phyloP scores from a whole-genome alignment of 1,140 invertebrate species.

The Drosophila seguyi region DNA sequence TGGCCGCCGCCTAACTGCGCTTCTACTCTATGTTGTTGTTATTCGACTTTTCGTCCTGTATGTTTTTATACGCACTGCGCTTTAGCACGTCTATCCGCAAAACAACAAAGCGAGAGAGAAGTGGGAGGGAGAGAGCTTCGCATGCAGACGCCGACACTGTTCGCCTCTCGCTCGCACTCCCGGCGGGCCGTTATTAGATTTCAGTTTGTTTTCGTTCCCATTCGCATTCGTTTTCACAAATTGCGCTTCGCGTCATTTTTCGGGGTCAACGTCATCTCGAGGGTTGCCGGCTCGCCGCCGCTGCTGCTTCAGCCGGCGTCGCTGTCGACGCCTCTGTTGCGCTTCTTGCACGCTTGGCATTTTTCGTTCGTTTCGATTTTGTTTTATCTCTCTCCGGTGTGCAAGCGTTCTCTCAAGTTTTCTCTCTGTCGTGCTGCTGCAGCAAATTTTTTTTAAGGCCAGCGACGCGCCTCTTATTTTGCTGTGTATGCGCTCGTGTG shows the following conservation, averaged over 20 bases:
- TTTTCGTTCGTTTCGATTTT: slow-evolving; percentile 55
- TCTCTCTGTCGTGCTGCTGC: slow-evolving; percentile 42
- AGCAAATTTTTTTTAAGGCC: slow-evolving; percentile 72
- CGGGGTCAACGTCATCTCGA: slow-evolving; percentile 82
- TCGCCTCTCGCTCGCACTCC: slow-evolving; percentile 60
- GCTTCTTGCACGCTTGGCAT: slow-evolving; percentile 57
- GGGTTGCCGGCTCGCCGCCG: slow-evolving; percentile 56
- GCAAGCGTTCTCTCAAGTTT: slow-evolving; percentile 7
- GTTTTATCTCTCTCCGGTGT: slow-evolving; percentile 22
- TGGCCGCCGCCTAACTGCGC: slow-evolving; percentile 54
- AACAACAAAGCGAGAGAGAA: slow-evolving; percentile 31
- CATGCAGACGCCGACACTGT: slow-evolving; percentile 46
- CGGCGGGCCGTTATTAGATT: slow-evolving; percentile 72
- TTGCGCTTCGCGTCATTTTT: slow-evolving; percentile 82
- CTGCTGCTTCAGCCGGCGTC: slow-evolving; percentile 23
- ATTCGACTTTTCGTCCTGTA: slow-evolving; percentile 63
- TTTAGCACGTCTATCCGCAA: slow-evolving; percentile 76
- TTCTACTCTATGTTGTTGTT: slow-evolving; percentile 39
- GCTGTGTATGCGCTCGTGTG: slow-evolving; percentile 4
- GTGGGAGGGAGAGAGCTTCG: slow-evolving; percentile 2
- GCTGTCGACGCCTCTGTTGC: slow-evolving; percentile 39
- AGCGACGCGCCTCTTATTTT: slow-evolving; percentile 48
- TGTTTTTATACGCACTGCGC: slow-evolving; percentile 81
- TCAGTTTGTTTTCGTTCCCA: slow-evolving; percentile 80
- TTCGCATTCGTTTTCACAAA: slow-evolving; percentile 80